Evolutionary conservation across 2,797 vertebrate genomes (phyloP).

Genomic region (Zenarchopterus dispar): DNA sequence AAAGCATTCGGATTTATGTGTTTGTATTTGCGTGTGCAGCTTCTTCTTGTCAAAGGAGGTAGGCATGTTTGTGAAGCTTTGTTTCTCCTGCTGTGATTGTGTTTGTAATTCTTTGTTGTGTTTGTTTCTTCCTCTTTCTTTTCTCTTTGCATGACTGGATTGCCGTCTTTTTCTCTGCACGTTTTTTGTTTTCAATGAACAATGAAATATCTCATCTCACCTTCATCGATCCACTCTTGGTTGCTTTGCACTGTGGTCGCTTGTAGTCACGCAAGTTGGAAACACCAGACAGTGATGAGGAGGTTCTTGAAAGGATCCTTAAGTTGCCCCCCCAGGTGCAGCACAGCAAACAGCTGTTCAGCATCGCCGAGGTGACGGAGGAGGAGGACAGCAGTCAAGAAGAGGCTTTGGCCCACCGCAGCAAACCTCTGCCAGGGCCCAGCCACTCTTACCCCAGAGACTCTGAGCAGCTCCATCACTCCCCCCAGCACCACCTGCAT

Average conservation of each 20-base stretch:
- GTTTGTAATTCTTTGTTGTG: constrained; percentile 47
- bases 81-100: constrained; percentile 38
- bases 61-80: constrained; percentile 29
- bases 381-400: constrained; percentile 85
- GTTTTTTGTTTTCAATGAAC: constrained; percentile 36
- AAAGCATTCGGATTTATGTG: not conserved
- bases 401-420: constrained; percentile 51
- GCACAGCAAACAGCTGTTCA: constrained; percentile 89
- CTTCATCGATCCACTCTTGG: constrained; percentile 39
- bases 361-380: constrained; percentile 92
- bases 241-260: constrained; percentile 51
- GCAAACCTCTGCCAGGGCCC: constrained; percentile 32
- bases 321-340: constrained; percentile 87
- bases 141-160: constrained; percentile 60
- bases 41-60: constrained; percentile 23
- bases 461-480: constrained; percentile 37
- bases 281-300: constrained; percentile 92
- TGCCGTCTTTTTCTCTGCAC: constrained; percentile 8
- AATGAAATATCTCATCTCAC: constrained; percentile 13
- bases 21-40: not conserved
- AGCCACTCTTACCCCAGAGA: constrained; percentile 34
- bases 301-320: constrained; percentile 90
- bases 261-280: constrained; percentile 75
- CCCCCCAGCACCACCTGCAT: constrained; percentile 34
- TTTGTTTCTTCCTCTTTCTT: constrained; percentile 58